phyloP scores from a whole-genome alignment of 2,888 invertebrate genomes.

The Phyllotreta striolata region DNA sequence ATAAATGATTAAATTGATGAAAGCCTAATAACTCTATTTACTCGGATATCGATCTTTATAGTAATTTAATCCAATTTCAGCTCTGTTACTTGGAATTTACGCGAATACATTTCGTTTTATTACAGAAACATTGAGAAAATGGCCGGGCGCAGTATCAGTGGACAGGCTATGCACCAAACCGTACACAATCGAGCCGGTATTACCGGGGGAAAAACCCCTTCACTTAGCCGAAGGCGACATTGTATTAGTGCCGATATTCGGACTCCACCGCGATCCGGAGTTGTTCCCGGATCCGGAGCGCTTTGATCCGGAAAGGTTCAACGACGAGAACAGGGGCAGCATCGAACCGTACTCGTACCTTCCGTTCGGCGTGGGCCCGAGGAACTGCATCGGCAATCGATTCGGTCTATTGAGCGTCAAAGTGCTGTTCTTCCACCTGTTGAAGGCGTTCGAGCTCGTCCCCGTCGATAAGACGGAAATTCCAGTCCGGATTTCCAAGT shows the following conservation, averaged over 20 bases:
- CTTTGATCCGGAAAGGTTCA: constrained; percentile 62
- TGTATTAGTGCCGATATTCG: constrained; percentile 55
- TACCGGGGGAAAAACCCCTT: constrained; percentile 47
- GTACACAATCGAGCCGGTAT: constrained; percentile 55
- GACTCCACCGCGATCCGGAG: constrained; percentile 60
- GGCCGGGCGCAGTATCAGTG: constrained; percentile 39
- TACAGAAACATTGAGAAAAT: constrained; percentile 40
- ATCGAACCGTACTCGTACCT: constrained; percentile 63
- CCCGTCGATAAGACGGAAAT: constrained; percentile 51
- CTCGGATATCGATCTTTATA: too few relatives aligned
- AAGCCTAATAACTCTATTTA: too few relatives aligned
- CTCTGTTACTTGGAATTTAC: neutral
- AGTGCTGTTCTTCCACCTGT: constrained; percentile 50
- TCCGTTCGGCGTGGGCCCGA: constrained; percentile 66
- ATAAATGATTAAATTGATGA: too few relatives aligned
- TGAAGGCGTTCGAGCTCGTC: constrained; percentile 52
- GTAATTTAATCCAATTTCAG: too few relatives aligned
- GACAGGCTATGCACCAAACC: constrained; percentile 64
- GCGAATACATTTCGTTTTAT: neutral
- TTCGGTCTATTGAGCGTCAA: constrained; percentile 56
- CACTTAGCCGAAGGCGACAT: constrained; percentile 50
- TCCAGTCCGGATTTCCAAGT: constrained; percentile 42
- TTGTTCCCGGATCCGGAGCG: constrained; percentile 61
- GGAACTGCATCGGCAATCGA: constrained; percentile 64
- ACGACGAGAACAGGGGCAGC: constrained; percentile 55